These are phyloP conservation scores for Drosophila multiciliata DNA, from an alignment of 2,888 invertebrate genomes.

Conservation along the genomic window DNA sequence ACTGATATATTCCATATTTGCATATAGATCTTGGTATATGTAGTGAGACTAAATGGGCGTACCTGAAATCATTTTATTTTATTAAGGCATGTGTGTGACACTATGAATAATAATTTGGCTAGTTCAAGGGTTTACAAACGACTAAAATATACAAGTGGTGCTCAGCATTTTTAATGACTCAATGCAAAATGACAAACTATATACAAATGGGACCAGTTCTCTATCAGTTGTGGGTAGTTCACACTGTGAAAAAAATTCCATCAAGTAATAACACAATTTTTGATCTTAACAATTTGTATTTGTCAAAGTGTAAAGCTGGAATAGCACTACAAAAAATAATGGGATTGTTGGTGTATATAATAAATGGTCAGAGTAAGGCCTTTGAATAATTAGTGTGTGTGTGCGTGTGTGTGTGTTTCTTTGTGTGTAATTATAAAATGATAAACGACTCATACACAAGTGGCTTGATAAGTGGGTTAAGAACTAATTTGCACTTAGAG, in stretches of 20 bases:
- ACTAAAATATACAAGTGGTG: constrained; percentile 15
- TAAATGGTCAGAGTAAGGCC: constrained; percentile 4
- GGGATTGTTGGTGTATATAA: constrained; percentile 8
- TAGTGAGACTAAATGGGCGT: not conserved
- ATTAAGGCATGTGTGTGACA: constrained; percentile 19
- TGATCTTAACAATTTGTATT: constrained; percentile 25
- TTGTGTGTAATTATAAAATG: constrained; percentile 20
- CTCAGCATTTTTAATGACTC: constrained; percentile 21
- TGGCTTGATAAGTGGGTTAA: constrained; percentile 42
- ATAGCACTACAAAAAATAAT: constrained; percentile 11
- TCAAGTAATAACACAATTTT: constrained; percentile 6
- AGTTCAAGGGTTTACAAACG: constrained; percentile 33
- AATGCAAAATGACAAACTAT: not conserved
- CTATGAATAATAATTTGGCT: constrained; percentile 25
- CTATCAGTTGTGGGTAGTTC: not conserved
- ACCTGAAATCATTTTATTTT: constrained; percentile 13
- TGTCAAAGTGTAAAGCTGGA: constrained; percentile 24
- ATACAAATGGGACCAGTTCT: not conserved
- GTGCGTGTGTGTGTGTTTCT: not conserved
- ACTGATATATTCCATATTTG: not conserved
- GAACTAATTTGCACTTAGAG: constrained; percentile 78
- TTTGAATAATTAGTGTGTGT: constrained; percentile 7
- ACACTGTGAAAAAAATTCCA: not conserved
- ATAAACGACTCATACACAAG: constrained; percentile 17
- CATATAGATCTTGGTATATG: not conserved